Conservation (phyloP, 2,113 vertebrate genomes). For the Plectropomus leopardus region DNA sequence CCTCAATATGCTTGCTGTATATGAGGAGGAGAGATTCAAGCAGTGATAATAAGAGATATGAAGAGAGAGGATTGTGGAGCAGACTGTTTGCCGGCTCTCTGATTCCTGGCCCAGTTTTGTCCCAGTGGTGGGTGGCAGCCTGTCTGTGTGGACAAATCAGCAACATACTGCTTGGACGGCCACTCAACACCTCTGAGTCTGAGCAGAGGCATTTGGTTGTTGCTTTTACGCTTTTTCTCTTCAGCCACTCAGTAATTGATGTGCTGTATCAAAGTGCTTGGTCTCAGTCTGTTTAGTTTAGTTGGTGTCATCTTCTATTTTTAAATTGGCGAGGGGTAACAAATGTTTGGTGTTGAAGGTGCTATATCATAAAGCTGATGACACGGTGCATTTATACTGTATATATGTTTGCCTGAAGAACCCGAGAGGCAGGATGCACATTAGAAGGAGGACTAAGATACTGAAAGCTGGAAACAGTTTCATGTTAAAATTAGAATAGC, state of each 20-base stretch:
- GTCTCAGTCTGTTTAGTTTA: background rate
- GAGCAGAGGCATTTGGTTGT: background rate
- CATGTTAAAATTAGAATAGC: background rate
- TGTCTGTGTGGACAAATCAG: slow-evolving; percentile 26
- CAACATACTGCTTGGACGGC: background rate
- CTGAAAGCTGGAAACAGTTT: background rate
- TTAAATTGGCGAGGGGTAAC: background rate
- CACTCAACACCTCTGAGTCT: slow-evolving; percentile 6
- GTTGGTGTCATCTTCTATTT: background rate
- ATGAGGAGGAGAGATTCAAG: background rate
- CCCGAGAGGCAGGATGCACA: background rate
- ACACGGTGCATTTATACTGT: background rate
- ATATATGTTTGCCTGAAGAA: background rate
- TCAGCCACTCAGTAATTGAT: background rate
- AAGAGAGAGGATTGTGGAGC: slow-evolving; percentile 1
- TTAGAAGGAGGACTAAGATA: background rate
- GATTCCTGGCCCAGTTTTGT: slow-evolving; percentile 25
- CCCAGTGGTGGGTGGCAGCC: slow-evolving; percentile 29
- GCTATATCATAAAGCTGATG: background rate
- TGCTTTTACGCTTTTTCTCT: background rate
- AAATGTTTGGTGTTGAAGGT: background rate
- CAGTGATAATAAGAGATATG: slow-evolving; percentile 7
- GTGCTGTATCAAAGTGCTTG: background rate
- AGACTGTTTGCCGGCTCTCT: slow-evolving; percentile 25
- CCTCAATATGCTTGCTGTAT: slow-evolving; percentile 3